Evolutionary conservation across 2,113 vertebrate species (phyloP).

Genomic region (Lagopus muta): DNA sequence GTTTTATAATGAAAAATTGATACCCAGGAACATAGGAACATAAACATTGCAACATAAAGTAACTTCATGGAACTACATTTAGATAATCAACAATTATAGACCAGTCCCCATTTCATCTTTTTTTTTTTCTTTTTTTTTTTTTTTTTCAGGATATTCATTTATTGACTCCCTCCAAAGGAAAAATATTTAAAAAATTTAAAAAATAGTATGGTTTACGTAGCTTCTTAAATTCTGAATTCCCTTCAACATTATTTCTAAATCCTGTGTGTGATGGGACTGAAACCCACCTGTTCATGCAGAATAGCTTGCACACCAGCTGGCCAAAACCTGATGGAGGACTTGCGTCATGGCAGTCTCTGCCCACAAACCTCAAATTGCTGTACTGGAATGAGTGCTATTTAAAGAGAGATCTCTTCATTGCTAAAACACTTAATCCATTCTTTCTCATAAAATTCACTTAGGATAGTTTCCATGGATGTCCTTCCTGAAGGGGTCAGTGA

Average conservation of each 20-base stretch:
- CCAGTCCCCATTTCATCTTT: neutral
- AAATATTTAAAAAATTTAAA: neutral
- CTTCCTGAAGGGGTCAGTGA: neutral
- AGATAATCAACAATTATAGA: slow-evolving; percentile 25
- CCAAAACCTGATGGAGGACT: neutral
- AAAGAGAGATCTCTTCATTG: neutral
- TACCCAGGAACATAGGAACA: slow-evolving; percentile 61
- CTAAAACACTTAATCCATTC: neutral
- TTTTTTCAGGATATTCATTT: slow-evolving; percentile 8
- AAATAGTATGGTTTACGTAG: neutral
- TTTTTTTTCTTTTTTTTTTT: slow-evolving; percentile 36
- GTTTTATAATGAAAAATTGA: slow-evolving; percentile 1
- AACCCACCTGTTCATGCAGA: neutral
- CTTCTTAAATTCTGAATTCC: neutral
- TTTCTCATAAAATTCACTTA: neutral
- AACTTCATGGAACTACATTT: slow-evolving; percentile 45
- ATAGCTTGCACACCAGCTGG: neutral
- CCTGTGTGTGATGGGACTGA: neutral
- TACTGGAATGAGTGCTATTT: neutral
- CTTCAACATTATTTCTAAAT: neutral
- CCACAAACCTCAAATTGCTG: neutral
- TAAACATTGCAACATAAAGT: slow-evolving; percentile 53
- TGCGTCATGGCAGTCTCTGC: neutral
- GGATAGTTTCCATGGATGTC: neutral
- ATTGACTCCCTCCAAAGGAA: neutral